Evolutionary conservation across 53 echinoderm and acorn worm genomes (phyloP), one percentile per base, ranked within the genome.

Genomic region (Antedon mediterranea): DNA sequence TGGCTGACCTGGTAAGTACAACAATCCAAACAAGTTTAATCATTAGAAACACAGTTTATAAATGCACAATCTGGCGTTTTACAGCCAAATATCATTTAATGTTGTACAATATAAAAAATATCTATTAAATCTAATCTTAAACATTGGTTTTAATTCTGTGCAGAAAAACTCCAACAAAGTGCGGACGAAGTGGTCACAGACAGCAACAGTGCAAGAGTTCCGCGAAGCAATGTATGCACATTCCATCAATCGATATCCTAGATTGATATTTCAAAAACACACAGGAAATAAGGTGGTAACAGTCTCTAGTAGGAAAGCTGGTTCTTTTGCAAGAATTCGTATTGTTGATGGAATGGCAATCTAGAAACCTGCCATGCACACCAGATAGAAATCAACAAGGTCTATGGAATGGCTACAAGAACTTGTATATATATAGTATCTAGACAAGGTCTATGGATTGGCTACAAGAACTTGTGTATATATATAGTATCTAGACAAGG

Each of bases 221-320:
- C 37, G 88, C 31, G 93, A 93, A 43, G 90, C 93, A 33, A 93
- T 93, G 93, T 93, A 93, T 82, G 93, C 93, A n/a, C 93, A 93
- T 73, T 79, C 88, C 27, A 90, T 88, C 70, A 91, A 93, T 85
- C 84, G 83, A 32, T 89, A 89, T 30, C 90, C 93, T 20, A 80
- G 83, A 20, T 71, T 93, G 15, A 74, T 93, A 29, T 93, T 93
- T 74, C 88, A 90, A 79, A 93, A 86, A 32, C 90, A 90, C 0
- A 78, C 77, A 28, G 93, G 93, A 44, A 93, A 93, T 85, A 93
- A 91, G 76, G 84, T 94, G 9, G 75, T 94, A 81, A 85, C 84
- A 27, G 94, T 94, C 28, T 83, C 82, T 75, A 94, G 88, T 82
- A 86, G 88, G 7, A 90, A 94, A 73, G 94, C 94, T 32, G 91